Percentiles rank a stretch among this genome's conserved stretches.
These are phyloP conservation scores for Gallinago stenura DNA, from an alignment of 2,797 vertebrate species.

Conservation along the genomic window DNA sequence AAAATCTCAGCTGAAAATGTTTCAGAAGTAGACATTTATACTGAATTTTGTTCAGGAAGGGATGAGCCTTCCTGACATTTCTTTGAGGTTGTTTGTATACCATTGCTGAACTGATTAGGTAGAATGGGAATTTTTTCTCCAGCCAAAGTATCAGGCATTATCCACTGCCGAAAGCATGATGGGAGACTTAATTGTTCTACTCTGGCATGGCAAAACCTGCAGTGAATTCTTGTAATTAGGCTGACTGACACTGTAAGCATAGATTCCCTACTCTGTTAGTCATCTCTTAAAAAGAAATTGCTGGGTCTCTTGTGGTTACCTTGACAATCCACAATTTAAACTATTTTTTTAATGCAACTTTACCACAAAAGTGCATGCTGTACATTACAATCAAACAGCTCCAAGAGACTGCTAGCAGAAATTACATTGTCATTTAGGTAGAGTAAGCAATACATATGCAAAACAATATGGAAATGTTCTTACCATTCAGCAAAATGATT, in stretches of 20 bases:
- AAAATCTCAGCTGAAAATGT: not conserved
- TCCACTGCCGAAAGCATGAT: not conserved
- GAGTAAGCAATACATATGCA: not conserved
- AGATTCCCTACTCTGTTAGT: not conserved
- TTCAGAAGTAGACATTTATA: not conserved
- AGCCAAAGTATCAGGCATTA: not conserved
- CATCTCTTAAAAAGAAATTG: conserved; percentile 8
- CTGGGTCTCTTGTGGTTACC: not conserved
- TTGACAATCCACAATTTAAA: conserved; percentile 9
- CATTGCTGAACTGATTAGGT: not conserved
- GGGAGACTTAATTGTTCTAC: not conserved
- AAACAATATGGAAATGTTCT: not conserved
- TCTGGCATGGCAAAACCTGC: not conserved
- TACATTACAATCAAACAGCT: not conserved
- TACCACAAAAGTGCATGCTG: not conserved
- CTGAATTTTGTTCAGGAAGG: not conserved
- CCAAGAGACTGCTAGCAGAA: not conserved
- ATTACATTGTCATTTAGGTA: not conserved
- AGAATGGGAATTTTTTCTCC: not conserved
- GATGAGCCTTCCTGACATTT: not conserved
- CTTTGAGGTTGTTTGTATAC: not conserved
- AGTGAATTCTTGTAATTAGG: not conserved
- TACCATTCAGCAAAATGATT: not conserved
- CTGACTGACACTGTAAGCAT: conserved; percentile 6
- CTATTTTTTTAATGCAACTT: not conserved